These are phyloP conservation scores for Listronotus oregonensis DNA, from an alignment of 1,140 invertebrate genomes.

Conservation along the genomic window DNA sequence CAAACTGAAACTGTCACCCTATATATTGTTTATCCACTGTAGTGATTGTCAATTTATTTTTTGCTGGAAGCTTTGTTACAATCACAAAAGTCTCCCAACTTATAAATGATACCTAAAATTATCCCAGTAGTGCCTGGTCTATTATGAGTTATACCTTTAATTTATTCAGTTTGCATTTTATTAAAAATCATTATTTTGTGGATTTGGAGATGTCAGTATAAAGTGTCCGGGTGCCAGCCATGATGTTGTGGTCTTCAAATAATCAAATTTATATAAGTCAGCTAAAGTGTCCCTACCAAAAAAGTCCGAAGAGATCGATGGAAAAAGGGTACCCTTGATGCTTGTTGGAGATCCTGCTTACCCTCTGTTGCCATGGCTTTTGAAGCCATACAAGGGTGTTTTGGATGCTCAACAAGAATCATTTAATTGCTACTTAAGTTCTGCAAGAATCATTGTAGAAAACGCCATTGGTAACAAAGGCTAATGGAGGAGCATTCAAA, in stretches of 20 bases:
- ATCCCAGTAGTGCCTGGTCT: no score
- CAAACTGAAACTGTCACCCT: no score
- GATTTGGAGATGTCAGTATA: not conserved
- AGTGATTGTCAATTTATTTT: no score
- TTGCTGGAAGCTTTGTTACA: no score
- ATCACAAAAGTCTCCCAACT: no score
- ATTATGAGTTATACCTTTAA: no score
- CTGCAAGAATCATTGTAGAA: conserved; percentile 47
- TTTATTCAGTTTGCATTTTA: no score
- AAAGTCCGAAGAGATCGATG: not conserved
- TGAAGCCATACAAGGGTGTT: conserved; percentile 49
- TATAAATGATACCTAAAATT: no score
- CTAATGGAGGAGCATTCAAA: conserved; percentile 35
- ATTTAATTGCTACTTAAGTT: conserved; percentile 50
- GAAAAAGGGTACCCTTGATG: conserved; percentile 24
- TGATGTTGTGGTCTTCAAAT: conserved; percentile 5
- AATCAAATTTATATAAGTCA: conserved; percentile 2
- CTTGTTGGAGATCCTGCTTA: conserved; percentile 41
- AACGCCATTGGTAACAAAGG: conserved; percentile 54
- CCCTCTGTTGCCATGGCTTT: conserved; percentile 44
- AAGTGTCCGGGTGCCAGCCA: conserved; percentile 3
- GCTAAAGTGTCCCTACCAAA: not conserved
- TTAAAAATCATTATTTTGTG: no score
- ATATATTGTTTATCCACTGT: no score
- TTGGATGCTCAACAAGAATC: conserved; percentile 42